Evolutionary conservation across 2,113 vertebrate species (phyloP), one percentile per base, ranked within the genome.

Genomic region (Chaetodon trifascialis): DNA sequence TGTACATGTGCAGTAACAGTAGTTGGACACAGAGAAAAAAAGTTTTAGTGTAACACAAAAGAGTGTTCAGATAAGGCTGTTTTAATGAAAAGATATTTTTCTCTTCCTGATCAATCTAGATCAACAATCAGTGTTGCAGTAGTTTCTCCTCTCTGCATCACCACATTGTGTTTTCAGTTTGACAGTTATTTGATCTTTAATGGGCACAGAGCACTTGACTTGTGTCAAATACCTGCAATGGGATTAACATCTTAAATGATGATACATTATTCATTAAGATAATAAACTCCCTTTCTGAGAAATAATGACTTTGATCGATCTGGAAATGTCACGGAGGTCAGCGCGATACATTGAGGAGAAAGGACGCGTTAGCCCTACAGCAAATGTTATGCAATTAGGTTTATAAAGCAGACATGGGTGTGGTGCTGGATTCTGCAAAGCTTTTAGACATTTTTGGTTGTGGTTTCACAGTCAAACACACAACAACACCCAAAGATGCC

Each of bases 181-280:
- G 17, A n/a, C 47, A 21, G 25, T 67, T 56, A 3, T 59, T 60
- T 72, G 79, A 25, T 3, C 9, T 70, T 78, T 81, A 34, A 76
- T 56, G 7, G 40, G 25, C 51, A 74, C 58, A 82, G 84, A 75
- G 56, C 73, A 52, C 56, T 83, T 79, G 51, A 82, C 73, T 81
- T 1, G 9, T 58, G 67, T 68, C 51, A 89, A 44, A 64, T 4
- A 25, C 52, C 55, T 30, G 1, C 56, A 36, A 36, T 76, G 55
- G 80, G 85, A 83, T 89, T 76, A 62, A 55, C 56, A 84, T 70
- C 38, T 60, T 34, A 60, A 80, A 80, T 71, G 12, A 49, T 51
- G 2, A 55, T 85, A 21, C 79, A 88, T 91, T 49, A 89, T 88
- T 88, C 17, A 91, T 80, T 44, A 19, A 58, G 36, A 23, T 55